Evolutionary conservation across 1,140 invertebrate species (phyloP), one percentile per base, ranked within the genome.

Genomic region (Globodera rostochiensis): DNA sequence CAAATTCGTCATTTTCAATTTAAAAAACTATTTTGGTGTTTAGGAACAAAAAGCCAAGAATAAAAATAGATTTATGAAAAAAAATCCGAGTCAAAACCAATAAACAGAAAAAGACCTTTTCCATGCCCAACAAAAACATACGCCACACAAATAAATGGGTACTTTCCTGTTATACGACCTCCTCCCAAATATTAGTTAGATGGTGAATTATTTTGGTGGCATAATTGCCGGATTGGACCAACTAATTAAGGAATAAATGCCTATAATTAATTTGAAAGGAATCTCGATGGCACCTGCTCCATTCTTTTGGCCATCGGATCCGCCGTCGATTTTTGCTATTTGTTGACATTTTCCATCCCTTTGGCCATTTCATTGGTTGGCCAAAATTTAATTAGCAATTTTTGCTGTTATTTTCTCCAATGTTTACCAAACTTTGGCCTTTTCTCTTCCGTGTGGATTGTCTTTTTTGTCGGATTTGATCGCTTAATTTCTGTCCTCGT

Each of bases 381-480:
- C 69, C 69, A 47, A 15, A 71, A 71, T 4, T 71, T 71, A 6
- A 36, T 71, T 21, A 11, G 9, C 46, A 9, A 13, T 47, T 45
- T 45, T 45, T 15, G 4, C 21, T 71, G 69, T 47, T 71, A 13
- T 19, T 71, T 45, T 19, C 25, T 71, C 9, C 25, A 45, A 36
- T 11, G 13, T 25, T 19, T 71, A 11, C 69, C 69, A 9, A 71
- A 45, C 36, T 47, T 71, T n/a, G n/a, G 46, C 69, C 11, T 71
- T 36, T 71, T 71, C 25, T 71, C 69, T 45, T 71, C 69, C 9
- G 69, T 71, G 0, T 71, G 69, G 69, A 47, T 71, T 47, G 69
- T 71, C n/a, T 71, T 71, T 36, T 71, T 71, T 47, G 69, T 71
- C 69, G 69, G 69, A 25, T 47, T 71, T 11, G 69, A 71, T 19